Base-by-base conservation (phyloP, 2,113 vertebrate species). In the Oenanthe oenanthe region DNA sequence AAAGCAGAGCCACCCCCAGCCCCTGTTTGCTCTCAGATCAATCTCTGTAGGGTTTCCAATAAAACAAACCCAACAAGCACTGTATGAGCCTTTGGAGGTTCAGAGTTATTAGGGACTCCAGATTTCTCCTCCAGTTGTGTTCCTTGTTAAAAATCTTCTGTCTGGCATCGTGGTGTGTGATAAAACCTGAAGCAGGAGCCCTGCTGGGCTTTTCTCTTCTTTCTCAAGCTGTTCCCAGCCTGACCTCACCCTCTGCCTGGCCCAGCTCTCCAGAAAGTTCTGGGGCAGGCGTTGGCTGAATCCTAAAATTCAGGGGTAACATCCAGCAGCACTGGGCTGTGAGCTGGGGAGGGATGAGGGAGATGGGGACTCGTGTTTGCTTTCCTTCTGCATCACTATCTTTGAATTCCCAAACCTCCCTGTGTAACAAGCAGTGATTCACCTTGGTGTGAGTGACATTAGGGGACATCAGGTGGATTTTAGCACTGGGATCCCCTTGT, bases 141-240 rank as follows among this genome's bases (percentile, higher is more conserved):
- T 68, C 48, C 56, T 74, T 70, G 56, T 58, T 71, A 38, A 62
- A 79, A 60, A 17, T 6, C 40, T 77, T 71, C 60, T 45, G 5
- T 43, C 6, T 38, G 67, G 40, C 60, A 26, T n/a, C 9, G 0
- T 29, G 58, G 51, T 53, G 40, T 0, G 1, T 40, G 65, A 61
- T 26, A 42, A 84, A 54, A 20, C 43, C 48, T 81, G 71, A 21
- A 48, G 51, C 10, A 71, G 75, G 28, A 74, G 57, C 32, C 88
- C 57, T 86, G 65, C 85, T 71, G 75, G 53, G 94, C 65, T 88
- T 90, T 93, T 26, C 70, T 87, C 78, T 84, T 68, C 66, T 45
- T 80, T 34, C 47, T 63, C 43, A 19, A 63, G 47, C 36, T 83
- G 61, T 48, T 51, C 34, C 58, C 74, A 54, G 9, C 78, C 60